Conservation (phyloP, 2,797 vertebrate genomes). For the Scolopax bukidnonensis region DNA sequence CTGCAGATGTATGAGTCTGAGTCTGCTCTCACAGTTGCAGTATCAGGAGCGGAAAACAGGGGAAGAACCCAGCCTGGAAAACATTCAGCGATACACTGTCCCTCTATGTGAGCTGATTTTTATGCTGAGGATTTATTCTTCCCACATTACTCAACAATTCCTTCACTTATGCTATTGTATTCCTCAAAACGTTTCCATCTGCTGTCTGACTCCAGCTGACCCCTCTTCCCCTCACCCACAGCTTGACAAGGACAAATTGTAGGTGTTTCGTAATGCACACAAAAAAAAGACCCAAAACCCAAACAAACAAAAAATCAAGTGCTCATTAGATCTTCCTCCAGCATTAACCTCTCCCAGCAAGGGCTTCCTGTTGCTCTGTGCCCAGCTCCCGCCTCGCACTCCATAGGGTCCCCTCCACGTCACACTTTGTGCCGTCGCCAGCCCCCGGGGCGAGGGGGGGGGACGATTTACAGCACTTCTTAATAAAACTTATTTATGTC, state of each 20-base stretch:
- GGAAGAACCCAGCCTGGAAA: background rate
- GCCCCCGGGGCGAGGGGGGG: background rate
- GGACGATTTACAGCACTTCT: background rate
- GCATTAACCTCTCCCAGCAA: constrained; percentile 5
- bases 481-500: constrained; percentile 15
- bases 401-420: background rate
- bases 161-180: constrained; percentile 83
- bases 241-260: constrained; percentile 58
- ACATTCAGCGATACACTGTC: background rate
- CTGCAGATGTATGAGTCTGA: background rate
- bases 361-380: constrained; percentile 10
- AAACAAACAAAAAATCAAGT: constrained; percentile 51
- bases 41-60: background rate
- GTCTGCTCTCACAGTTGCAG: background rate
- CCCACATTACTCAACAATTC: constrained; percentile 70
- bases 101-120: background rate
- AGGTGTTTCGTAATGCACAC: constrained; percentile 41
- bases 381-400: background rate
- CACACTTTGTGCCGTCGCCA: background rate
- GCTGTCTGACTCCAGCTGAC: constrained; percentile 81
- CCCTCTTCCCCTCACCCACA: constrained; percentile 55
- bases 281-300: constrained; percentile 1
- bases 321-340: constrained; percentile 54
- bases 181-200: constrained; percentile 86
- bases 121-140: constrained; percentile 56